Evolutionary conservation across 53 echinoderm and acorn worm species (phyloP).

Genomic region (Stichopus horrens): DNA sequence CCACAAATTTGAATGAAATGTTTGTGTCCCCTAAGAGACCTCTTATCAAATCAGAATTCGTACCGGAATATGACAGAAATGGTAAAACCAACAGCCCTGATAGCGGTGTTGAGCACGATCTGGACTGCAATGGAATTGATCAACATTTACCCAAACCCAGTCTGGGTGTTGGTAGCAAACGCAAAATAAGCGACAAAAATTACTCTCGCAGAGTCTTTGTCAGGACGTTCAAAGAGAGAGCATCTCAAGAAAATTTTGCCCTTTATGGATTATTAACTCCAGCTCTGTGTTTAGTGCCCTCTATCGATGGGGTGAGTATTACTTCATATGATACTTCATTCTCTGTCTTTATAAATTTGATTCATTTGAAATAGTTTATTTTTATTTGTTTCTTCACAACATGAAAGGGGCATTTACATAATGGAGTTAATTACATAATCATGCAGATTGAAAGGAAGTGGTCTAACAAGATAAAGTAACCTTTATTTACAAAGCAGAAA

Average conservation of each 20-base stretch:
- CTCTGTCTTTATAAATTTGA: too few species aligned
- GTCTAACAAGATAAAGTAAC: too few species aligned
- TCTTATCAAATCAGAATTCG: conserved; percentile 20
- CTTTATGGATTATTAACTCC: conserved; percentile 93
- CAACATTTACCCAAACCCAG: conserved; percentile 13
- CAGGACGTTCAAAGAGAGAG: conserved; percentile 76
- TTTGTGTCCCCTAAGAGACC: conserved; percentile 42
- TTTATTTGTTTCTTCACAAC: too few species aligned
- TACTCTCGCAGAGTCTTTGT: conserved; percentile 53
- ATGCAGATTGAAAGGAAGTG: too few species aligned
- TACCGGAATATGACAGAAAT: conserved; percentile 27
- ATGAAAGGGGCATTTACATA: too few species aligned
- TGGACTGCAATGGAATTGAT: conserved; percentile 18
- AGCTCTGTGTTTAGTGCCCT: conserved; percentile 85
- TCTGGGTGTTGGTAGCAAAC: conserved; percentile 23
- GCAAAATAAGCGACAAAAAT: conserved; percentile 30
- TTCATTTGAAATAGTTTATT: too few species aligned
- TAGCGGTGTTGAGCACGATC: conserved; percentile 57
- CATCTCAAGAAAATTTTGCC: conserved; percentile 93
- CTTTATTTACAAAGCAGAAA: too few species aligned
- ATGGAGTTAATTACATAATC: too few species aligned
- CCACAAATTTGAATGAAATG: conserved; percentile 25
- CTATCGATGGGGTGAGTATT: conserved; percentile 92
- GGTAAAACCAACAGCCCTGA: conserved; percentile 58
- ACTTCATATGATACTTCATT: not conserved